Percentiles rank a stretch among this genome's conserved stretches.
These are phyloP conservation scores for Calyptomena viridis DNA, from an alignment of 2,113 vertebrate genomes.

Conservation along the genomic window DNA sequence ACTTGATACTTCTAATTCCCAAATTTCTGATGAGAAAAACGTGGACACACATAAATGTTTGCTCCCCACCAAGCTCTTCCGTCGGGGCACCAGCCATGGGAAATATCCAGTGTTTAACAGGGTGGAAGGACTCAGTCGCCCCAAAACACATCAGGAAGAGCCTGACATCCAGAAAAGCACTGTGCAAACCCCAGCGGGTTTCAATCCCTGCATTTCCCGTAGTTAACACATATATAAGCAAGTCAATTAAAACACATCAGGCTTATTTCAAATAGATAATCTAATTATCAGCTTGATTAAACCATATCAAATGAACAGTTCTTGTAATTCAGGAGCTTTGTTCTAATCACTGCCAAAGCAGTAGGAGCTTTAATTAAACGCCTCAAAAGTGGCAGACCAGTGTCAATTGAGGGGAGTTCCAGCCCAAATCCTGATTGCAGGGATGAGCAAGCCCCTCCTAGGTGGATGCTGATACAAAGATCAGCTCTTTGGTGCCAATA, in stretches of 20 bases:
- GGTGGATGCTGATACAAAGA: neutral
- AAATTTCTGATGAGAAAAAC: neutral
- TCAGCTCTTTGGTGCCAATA: neutral
- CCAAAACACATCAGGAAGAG: neutral
- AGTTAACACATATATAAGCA: constrained; percentile 24
- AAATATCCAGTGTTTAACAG: rapidly evolving
- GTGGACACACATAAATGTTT: rapidly evolving
- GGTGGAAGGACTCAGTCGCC: neutral
- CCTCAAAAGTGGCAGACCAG: neutral
- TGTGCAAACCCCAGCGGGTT: neutral
- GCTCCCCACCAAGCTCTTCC: neutral
- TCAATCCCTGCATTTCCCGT: neutral
- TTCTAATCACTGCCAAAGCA: constrained; percentile 34
- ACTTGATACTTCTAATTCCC: neutral
- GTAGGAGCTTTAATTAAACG: constrained; percentile 37
- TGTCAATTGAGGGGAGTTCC: neutral
- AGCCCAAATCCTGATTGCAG: neutral
- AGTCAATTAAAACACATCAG: constrained; percentile 37
- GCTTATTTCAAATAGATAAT: constrained; percentile 66
- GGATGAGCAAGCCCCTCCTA: neutral
- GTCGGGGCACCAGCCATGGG: neutral
- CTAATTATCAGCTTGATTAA: constrained; percentile 69
- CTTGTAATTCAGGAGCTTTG: constrained; percentile 24
- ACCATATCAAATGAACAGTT: constrained; percentile 42
- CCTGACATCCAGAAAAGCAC: neutral